Conservation (phyloP, 1,140 invertebrate species). For the Oscheius sp. region DNA sequence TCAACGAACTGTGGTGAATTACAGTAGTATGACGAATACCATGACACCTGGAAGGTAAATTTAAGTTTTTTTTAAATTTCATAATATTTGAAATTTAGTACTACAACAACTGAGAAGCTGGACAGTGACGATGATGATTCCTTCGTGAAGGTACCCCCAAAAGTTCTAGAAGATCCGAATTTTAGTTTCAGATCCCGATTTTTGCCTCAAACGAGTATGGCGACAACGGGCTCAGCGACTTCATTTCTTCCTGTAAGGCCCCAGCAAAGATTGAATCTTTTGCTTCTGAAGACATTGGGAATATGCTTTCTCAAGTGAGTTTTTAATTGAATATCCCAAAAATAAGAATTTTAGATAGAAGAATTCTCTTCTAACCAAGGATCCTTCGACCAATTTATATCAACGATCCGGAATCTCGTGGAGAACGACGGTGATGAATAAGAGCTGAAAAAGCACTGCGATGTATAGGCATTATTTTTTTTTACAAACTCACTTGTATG, state of each 20-base stretch:
- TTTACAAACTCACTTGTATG: too few species aligned
- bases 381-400: background rate
- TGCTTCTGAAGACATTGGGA: background rate
- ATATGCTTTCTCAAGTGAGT: background rate
- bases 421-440: background rate
- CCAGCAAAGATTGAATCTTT: background rate
- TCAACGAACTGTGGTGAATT: background rate
- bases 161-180: too few species aligned
- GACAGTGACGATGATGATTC: background rate
- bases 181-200: too few species aligned
- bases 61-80: background rate
- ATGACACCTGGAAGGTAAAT: background rate
- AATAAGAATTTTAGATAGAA: background rate
- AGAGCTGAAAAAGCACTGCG: too few species aligned
- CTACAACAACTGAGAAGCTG: background rate
- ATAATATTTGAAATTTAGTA: background rate
- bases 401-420: background rate
- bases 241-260: background rate
- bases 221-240: background rate
- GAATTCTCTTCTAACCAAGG: background rate
- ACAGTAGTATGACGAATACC: background rate
- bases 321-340: background rate
- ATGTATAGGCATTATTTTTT: too few species aligned
- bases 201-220: background rate
- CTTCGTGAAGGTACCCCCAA: constrained; percentile 10